phyloP scores from a whole-genome alignment of 1,140 invertebrate genomes.

The Microplitis mediator region DNA sequence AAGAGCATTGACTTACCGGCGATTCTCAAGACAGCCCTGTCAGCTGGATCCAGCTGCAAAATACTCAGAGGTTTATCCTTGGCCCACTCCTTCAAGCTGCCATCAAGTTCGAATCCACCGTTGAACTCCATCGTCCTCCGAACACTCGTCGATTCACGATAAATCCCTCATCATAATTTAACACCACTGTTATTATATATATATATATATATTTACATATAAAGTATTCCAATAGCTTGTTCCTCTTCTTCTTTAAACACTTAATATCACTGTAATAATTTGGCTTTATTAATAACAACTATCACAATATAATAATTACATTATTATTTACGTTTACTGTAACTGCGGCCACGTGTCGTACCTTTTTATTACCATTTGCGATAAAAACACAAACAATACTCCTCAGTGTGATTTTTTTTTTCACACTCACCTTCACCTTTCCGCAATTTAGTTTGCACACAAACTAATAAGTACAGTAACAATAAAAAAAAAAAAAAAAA shows the following conservation, averaged over 20 bases:
- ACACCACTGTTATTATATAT: neutral
- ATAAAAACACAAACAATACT: neutral
- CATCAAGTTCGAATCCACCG: conserved; percentile 70
- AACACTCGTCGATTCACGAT: conserved; percentile 21
- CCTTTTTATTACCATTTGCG: neutral
- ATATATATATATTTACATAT: neutral
- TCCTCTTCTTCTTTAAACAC: conserved; percentile 15
- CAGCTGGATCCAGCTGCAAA: conserved; percentile 91
- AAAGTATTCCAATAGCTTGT: neutral
- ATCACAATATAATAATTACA: neutral
- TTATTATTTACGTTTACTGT: neutral
- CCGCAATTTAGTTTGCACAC: neutral
- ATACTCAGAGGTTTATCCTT: conserved; percentile 95
- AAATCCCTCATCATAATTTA: conserved; percentile 20
- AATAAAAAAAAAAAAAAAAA: neutral
- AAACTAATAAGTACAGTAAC: neutral
- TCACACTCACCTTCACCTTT: conserved; percentile 2
- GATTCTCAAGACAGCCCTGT: conserved; percentile 92
- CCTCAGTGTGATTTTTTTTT: neutral
- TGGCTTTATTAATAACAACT: neutral
- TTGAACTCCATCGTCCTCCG: conserved; percentile 69
- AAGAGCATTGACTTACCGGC: conserved; percentile 75
- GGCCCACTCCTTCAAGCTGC: conserved; percentile 92
- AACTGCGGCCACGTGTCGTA: too few relatives aligned
- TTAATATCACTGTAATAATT: neutral